Base-by-base conservation (phyloP, 2,888 invertebrate species). In the Criorhina ranunculi region DNA sequence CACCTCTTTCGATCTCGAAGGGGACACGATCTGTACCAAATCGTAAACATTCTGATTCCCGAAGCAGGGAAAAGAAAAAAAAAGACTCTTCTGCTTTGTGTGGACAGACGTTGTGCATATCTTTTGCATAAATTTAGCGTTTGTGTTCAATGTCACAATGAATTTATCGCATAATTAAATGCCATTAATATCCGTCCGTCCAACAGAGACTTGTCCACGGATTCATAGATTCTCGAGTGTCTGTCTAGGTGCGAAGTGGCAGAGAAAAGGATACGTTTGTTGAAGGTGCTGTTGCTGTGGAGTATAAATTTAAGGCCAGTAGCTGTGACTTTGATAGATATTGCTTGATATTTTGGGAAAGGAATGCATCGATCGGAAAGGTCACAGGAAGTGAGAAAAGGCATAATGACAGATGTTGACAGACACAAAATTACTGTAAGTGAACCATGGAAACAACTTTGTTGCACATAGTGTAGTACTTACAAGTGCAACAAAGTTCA, bases 101-200 rank as follows among this genome's bases (percentile, higher is more conserved):
- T 12, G 64, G 19, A 51, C 12, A 17, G 17, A 51, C 51, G 49
- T 55, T 55, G 72, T 78, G 67, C 55, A 80, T 80, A 79, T 79
- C 79, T 79, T 66, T 60, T 80, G 75, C 85, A 85, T 85, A 85
- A 79, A 85, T 79, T 80, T 70, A 85, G 79, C 85, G 76, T 80
- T 79, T 85, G 85, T 85, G 85, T 85, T 85, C 85, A 85, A 85
- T 85, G 85, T 85, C 85, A 85, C 85, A 85, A 85, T 85, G 85
- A 85, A 85, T 85, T 85, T 85, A 85, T 85, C 85, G 85, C 79
- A 85, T 80, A 85, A 85, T 85, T 85, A 85, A 85, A 85, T 76
- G 85, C 85, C 85, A 85, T 85, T 85, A 85, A 85, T 85, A 85
- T 79, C 85, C 85, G 85, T 85, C 85, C 75, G 85, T 85, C 85